phyloP scores from a whole-genome alignment of 2,113 vertebrate genomes.

The Heterotis niloticus region DNA sequence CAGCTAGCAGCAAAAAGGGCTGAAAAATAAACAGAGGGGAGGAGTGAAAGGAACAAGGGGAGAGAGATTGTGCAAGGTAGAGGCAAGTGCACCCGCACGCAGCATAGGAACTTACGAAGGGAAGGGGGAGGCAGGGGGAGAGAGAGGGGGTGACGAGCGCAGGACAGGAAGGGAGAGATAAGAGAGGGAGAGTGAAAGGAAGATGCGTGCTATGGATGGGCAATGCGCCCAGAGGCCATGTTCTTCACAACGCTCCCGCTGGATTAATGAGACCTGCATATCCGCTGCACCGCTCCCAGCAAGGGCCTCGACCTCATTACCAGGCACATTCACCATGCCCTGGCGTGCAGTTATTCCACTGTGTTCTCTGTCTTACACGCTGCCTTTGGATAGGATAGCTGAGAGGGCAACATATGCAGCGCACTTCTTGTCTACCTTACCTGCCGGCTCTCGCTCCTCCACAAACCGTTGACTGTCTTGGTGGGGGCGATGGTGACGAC shows the following conservation, averaged over 20 bases:
- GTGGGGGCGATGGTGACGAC: slow-evolving; percentile 98
- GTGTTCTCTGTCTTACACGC: not conserved
- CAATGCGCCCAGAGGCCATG: slow-evolving; percentile 13
- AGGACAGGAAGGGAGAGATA: not conserved
- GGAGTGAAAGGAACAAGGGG: not conserved
- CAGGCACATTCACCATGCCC: not conserved
- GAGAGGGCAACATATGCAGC: not conserved
- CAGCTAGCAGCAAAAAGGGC: not conserved
- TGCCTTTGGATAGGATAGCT: not conserved
- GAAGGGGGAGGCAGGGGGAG: not conserved
- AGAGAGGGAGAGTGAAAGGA: not conserved
- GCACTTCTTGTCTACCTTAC: slow-evolving; percentile 50
- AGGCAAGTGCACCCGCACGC: not conserved
- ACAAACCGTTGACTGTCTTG: slow-evolving; percentile 93
- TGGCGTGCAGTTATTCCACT: not conserved
- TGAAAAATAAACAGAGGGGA: not conserved
- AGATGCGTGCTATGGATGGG: slow-evolving; percentile 9
- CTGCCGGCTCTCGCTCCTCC: slow-evolving; percentile 92
- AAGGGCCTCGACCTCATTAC: slow-evolving; percentile 22
- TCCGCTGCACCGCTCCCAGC: not conserved
- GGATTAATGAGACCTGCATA: slow-evolving; percentile 24
- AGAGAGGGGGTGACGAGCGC: not conserved
- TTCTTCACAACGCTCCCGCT: slow-evolving; percentile 9
- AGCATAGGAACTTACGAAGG: not conserved
- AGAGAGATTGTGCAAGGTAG: not conserved